phyloP scores from a whole-genome alignment of 2,113 vertebrate genomes.

The Channa maculata region DNA sequence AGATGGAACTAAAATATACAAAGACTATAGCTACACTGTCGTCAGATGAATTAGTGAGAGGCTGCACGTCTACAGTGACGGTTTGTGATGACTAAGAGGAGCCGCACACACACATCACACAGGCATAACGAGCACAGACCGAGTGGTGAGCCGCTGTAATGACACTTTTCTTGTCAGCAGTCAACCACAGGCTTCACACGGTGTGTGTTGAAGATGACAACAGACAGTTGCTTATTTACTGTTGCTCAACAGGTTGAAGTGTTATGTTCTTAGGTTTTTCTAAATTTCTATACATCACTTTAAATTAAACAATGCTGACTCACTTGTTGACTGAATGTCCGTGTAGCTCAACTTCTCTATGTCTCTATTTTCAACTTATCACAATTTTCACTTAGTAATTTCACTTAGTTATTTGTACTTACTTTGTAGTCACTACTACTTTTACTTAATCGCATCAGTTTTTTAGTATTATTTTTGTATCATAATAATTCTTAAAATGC shows the following conservation, averaged over 20 bases:
- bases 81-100: conserved; percentile 1
- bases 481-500: too few species aligned
- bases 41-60: not conserved
- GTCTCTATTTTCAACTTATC: too few species aligned
- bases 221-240: conserved; percentile 5
- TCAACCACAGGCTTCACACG: conserved; percentile 35
- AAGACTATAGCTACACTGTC: not conserved
- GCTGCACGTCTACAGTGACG: conserved; percentile 16
- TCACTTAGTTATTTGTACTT: too few species aligned
- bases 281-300: too few species aligned
- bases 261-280: too few species aligned
- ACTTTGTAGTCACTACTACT: too few species aligned
- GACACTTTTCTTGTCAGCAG: conserved; percentile 33
- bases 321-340: too few species aligned
- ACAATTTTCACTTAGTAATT: too few species aligned
- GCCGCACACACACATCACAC: not conserved
- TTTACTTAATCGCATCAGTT: too few species aligned
- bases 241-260: conserved; percentile 39
- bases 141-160: conserved; percentile 35
- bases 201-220: conserved; percentile 47
- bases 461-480: too few species aligned
- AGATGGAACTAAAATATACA: not conserved
- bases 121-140: not conserved
- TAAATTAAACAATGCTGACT: too few species aligned
- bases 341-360: too few species aligned